Conservation (phyloP, 2,797 vertebrate genomes). For the Ctenopoma kingsleyae region DNA sequence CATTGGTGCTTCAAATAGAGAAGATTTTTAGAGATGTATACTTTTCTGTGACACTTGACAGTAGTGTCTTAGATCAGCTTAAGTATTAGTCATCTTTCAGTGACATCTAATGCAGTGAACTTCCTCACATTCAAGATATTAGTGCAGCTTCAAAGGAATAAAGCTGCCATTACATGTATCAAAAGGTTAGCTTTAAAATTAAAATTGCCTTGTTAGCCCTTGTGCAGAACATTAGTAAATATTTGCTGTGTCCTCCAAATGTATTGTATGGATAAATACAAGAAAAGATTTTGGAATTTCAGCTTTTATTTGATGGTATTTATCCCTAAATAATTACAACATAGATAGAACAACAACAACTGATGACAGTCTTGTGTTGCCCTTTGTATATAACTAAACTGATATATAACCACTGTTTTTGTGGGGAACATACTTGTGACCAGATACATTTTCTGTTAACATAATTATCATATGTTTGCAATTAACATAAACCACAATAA, state of each 20-base stretch:
- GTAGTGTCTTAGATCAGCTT: slow-evolving; percentile 29
- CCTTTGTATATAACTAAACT: too few species aligned
- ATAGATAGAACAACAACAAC: too few species aligned
- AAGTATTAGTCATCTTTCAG: slow-evolving; percentile 61
- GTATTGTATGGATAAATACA: too few species aligned
- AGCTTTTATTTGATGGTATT: too few species aligned
- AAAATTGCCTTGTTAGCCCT: neutral
- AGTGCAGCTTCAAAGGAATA: slow-evolving; percentile 27
- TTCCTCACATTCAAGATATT: slow-evolving; percentile 37
- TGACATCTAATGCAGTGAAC: slow-evolving; percentile 46
- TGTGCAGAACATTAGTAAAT: neutral
- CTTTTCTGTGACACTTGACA: slow-evolving; percentile 2
- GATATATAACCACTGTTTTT: too few species aligned
- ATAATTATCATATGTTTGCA: too few species aligned
- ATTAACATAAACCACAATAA: too few species aligned
- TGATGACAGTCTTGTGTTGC: too few species aligned
- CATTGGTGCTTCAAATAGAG: slow-evolving; percentile 1
- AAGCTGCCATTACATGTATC: slow-evolving; percentile 40
- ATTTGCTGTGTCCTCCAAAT: neutral
- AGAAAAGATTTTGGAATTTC: too few species aligned
- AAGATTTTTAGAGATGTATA: neutral
- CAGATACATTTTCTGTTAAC: too few species aligned
- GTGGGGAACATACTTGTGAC: too few species aligned
- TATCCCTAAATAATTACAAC: too few species aligned
- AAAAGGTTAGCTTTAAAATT: neutral